Conservation (phyloP, 2,797 vertebrate species). For the Microctenopoma lineatum region DNA sequence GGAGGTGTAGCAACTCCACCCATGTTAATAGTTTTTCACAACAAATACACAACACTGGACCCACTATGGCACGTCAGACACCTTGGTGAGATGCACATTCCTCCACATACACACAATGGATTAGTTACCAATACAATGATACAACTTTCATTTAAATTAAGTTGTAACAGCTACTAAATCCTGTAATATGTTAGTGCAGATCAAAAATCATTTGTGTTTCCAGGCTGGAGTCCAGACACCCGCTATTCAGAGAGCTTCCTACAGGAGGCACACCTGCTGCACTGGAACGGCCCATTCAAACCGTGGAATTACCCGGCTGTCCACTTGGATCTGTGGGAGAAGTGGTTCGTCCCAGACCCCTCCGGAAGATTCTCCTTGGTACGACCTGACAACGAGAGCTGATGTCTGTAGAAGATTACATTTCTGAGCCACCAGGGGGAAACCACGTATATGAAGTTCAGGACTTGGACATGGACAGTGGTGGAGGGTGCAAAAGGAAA, state of each 20-base stretch:
- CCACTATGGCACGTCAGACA: conserved; percentile 96
- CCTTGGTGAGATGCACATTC: conserved; percentile 83
- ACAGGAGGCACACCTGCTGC: conserved; percentile 91
- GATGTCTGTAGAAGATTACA: conserved; percentile 12
- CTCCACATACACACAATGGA: background rate
- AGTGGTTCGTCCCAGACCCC: conserved; percentile 96
- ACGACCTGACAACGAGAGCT: conserved; percentile 78
- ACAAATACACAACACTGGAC: conserved; percentile 89
- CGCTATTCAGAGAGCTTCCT: conserved; percentile 88
- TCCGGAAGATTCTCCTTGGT: conserved; percentile 88
- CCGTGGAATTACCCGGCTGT: conserved; percentile 92
- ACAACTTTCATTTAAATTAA: too few species aligned
- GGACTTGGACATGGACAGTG: background rate
- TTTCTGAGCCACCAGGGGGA: background rate
- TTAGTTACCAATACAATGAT: too few species aligned
- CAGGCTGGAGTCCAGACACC: conserved; percentile 94
- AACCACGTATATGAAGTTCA: background rate
- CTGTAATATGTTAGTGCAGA: background rate
- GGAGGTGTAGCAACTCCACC: conserved; percentile 93
- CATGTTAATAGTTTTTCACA: conserved; percentile 95
- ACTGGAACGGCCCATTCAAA: conserved; percentile 98
- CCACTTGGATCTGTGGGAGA: conserved; percentile 93
- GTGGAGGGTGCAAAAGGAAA: background rate
- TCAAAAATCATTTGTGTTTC: background rate
- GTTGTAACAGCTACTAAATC: too few species aligned